Conservation (phyloP, 2,797 vertebrate genomes). For the Cottoperca gobio region DNA sequence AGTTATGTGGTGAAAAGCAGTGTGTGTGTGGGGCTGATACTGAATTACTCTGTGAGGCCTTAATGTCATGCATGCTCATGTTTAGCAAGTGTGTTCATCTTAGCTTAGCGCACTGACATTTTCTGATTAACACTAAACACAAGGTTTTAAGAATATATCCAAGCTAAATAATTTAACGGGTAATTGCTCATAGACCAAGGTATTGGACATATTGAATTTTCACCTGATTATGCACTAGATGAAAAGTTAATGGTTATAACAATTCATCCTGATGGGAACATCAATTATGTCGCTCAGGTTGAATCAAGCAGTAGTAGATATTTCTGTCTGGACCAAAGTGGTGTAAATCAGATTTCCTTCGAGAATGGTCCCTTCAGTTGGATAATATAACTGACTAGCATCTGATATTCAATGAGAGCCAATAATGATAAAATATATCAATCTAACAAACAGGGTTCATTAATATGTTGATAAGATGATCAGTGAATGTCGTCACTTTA, state of each 20-base stretch:
- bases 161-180: neutral
- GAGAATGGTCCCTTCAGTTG: neutral
- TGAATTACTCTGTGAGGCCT: neutral
- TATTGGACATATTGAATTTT: neutral
- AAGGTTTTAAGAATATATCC: neutral
- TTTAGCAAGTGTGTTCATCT: neutral
- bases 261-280: neutral
- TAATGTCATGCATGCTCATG: neutral
- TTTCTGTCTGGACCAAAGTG: neutral
- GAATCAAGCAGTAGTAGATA: neutral
- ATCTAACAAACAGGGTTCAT: neutral
- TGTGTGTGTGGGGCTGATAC: too few species aligned
- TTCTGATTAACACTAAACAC: neutral
- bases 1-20: slow-evolving; percentile 5
- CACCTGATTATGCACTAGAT: neutral
- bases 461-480: neutral
- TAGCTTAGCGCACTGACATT: neutral
- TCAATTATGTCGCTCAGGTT: neutral
- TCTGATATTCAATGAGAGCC: neutral
- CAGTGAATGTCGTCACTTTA: neutral
- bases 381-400: neutral
- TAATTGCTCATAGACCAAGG: neutral
- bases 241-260: neutral
- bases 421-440: neutral
- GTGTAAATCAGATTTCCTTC: slow-evolving; percentile 1